phyloP scores from a whole-genome alignment of 30 jellyfish, hydroid and myxozoan genomes.

The Pseudorhiza aurosa region DNA sequence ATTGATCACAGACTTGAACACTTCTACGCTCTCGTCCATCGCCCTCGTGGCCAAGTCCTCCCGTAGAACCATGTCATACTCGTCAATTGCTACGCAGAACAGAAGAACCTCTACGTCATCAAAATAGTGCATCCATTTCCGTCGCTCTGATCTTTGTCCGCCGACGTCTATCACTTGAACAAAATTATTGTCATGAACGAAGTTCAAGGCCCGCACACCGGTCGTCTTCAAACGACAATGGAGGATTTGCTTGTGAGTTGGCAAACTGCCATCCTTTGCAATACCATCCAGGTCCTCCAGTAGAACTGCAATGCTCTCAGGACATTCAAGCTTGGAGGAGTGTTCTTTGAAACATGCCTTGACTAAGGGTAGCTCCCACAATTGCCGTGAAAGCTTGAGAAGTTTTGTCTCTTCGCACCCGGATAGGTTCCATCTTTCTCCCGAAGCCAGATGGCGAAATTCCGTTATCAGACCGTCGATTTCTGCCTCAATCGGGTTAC shows the following conservation, averaged over 20 bases:
- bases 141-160: conserved; percentile 79
- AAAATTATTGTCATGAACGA: conserved; percentile 25
- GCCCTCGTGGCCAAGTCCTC: conserved; percentile 51
- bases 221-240: conserved; percentile 71
- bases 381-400: not conserved
- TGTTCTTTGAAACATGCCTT: not conserved
- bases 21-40: conserved; percentile 59
- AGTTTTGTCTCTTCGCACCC: not conserved
- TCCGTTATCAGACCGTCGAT: not conserved
- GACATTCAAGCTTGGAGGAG: conserved; percentile 21
- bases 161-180: conserved; percentile 68
- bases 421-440: not conserved
- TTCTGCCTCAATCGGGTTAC: not conserved
- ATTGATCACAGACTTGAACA: conserved; percentile 60
- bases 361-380: conserved; percentile 24
- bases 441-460: conserved; percentile 10
- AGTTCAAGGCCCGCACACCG: conserved; percentile 52
- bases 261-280: conserved; percentile 29
- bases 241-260: conserved; percentile 54
- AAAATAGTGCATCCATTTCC: conserved; percentile 72
- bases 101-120: conserved; percentile 61
- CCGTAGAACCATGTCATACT: conserved; percentile 29
- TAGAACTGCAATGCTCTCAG: conserved; percentile 27
- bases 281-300: conserved; percentile 22
- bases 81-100: conserved; percentile 57